These are phyloP conservation scores for Sinotaia quadrata DNA, from an alignment of 2,888 invertebrate genomes.

Conservation along the genomic window DNA sequence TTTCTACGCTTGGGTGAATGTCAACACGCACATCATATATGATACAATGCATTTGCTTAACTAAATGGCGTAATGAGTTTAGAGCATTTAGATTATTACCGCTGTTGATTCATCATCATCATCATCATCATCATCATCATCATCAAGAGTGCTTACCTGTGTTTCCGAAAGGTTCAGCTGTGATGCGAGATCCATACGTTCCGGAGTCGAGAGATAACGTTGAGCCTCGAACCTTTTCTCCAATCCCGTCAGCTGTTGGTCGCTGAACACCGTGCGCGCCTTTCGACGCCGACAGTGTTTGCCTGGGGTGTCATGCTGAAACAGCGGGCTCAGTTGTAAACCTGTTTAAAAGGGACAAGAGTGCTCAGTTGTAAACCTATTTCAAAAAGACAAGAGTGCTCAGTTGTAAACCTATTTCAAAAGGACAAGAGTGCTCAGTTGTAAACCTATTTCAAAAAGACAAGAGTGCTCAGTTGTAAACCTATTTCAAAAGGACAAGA, in stretches of 20 bases:
- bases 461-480: no score
- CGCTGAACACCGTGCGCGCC: conserved; percentile 90
- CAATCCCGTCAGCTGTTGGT: conserved; percentile 82
- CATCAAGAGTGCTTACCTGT: conserved; percentile 72
- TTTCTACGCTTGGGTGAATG: no score
- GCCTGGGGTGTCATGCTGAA: conserved; percentile 78
- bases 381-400: no score
- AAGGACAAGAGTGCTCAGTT: no score
- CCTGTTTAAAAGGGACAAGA: conserved; percentile 47
- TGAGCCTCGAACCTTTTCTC: conserved; percentile 96
- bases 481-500: no score
- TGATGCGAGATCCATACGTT: conserved; percentile 93
- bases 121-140: background rate
- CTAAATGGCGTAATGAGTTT: no score
- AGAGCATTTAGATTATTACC: no score
- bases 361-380: no score
- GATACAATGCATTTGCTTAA: no score
- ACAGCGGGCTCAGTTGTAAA: conserved; percentile 66
- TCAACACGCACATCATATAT: no score
- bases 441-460: no score
- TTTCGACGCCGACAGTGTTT: conserved; percentile 96
- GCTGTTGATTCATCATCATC: background rate
- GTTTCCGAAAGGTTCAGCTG: conserved; percentile 95
- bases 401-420: no score
- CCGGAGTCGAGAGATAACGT: conserved; percentile 95